A percentile compares a stretch with the other conserved stretches of the same genome.
phyloP scores from a whole-genome alignment of 2,113 vertebrate genomes.

The Pao palembangensis region DNA sequence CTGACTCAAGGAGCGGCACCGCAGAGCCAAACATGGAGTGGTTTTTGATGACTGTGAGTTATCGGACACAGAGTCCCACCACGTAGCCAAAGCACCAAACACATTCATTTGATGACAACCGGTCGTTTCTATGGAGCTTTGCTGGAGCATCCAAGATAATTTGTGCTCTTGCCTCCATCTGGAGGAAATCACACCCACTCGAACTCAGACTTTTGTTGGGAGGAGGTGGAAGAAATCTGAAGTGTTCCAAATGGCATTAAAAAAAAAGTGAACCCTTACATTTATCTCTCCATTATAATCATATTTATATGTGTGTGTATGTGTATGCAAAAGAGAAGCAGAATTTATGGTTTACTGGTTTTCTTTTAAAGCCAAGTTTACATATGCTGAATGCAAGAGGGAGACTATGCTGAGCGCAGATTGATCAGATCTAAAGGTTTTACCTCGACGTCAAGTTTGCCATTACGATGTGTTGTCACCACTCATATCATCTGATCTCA shows the following conservation, averaged over 20 bases:
- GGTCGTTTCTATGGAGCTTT: constrained; percentile 25
- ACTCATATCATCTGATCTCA: constrained; percentile 9
- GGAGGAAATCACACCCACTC: constrained; percentile 41
- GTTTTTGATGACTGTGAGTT: constrained; percentile 30
- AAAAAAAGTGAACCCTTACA: not conserved
- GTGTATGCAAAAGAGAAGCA: not conserved
- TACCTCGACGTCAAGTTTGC: constrained; percentile 10
- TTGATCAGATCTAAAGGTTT: constrained; percentile 11
- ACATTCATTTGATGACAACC: constrained; percentile 18
- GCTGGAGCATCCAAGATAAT: constrained; percentile 24
- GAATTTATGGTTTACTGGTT: too few relatives aligned
- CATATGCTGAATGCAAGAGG: too few relatives aligned
- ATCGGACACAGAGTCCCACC: constrained; percentile 18
- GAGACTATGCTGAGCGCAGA: constrained; percentile 12
- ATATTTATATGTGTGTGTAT: not conserved
- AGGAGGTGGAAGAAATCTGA: constrained; percentile 10
- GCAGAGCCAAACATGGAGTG: constrained; percentile 58
- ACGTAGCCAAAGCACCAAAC: constrained; percentile 5
- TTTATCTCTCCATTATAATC: not conserved
- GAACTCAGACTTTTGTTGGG: constrained; percentile 23
- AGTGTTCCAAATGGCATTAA: constrained; percentile 12
- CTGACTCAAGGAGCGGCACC: constrained; percentile 51
- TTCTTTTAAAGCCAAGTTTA: too few relatives aligned
- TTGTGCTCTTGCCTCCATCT: constrained; percentile 36
- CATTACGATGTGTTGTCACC: constrained; percentile 18